These are phyloP conservation scores for Andrena camellia DNA, from an alignment of 2,888 invertebrate genomes.

Conservation along the genomic window DNA sequence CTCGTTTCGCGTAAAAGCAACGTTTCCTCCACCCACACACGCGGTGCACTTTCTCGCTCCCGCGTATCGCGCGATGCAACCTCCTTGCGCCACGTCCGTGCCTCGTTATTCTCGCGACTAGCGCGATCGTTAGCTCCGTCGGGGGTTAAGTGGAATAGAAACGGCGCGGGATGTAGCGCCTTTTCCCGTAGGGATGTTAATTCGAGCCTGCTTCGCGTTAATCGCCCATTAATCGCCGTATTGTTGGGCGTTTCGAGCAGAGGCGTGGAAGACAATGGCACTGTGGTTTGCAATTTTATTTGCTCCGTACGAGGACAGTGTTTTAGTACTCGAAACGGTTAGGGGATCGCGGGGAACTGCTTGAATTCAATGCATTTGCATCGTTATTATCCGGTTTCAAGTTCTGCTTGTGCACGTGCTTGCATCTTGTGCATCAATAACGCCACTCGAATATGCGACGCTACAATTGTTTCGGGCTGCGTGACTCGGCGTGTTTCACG, in stretches of 20 bases:
- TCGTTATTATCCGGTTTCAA: no score
- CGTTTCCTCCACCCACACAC: neutral
- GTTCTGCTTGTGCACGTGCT: no score
- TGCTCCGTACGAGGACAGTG: no score
- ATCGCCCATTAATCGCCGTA: conserved; percentile 32
- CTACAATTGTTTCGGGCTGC: no score
- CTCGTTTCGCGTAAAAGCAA: conserved; percentile 3
- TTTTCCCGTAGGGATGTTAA: conserved; percentile 5
- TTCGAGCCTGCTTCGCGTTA: conserved; percentile 22
- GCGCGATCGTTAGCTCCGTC: conserved; percentile 51
- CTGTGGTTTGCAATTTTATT: neutral
- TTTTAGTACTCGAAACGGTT: no score
- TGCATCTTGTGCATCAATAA: no score
- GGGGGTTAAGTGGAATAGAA: neutral
- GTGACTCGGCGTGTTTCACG: neutral
- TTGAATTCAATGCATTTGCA: no score
- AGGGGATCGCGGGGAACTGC: no score
- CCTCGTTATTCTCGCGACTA: conserved; percentile 47
- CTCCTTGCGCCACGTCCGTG: conserved; percentile 37
- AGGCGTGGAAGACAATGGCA: neutral
- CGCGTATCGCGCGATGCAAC: conserved; percentile 20
- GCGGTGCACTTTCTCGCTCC: conserved; percentile 8
- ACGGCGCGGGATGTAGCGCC: conserved; percentile 5
- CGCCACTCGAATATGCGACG: neutral
- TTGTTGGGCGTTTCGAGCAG: neutral